Evolutionary conservation across 2,888 invertebrate species (phyloP), one percentile per base, ranked within the genome.

Genomic region (Campoletis raptor): DNA sequence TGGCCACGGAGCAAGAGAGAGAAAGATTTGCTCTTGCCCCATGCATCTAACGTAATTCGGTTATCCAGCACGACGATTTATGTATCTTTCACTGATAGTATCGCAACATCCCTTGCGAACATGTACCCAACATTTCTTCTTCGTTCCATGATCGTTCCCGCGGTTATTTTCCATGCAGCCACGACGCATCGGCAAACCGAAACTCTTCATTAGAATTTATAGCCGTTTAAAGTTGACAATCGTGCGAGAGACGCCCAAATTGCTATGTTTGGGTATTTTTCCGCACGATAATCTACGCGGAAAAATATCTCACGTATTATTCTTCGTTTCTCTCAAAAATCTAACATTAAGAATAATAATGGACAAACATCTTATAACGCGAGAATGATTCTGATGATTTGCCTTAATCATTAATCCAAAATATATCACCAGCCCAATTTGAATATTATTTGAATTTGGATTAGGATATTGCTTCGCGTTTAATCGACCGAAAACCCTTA

Each of bases 51-150:
- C 90, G 90, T 94, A 94, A 94, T 94, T 93, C 92, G 92, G 93
- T 94, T 94, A 94, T 90, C 88, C 83, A 57, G 90, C 92, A 93
- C n/a, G n/a, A n/a, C n/a, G 94, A 94, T 94, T 94, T 94, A 94
- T 94, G 30, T 30, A 92, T 91, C 91, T 88, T 91, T 88, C 86
- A 83, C 89, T 40, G 72, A 72, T 83, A 77, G 52, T 66, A 72
- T 77, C 86, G 66, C 82, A 74, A 64, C 42, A 70, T 80, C 66
- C 74, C 57, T 37, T 40, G 36, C 64, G 74, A 76, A 69, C n/a
- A n/a, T 84, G 15, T 4, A 76, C 66, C 52, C 0, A 57, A 37
- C 42, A 57, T 73, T 76, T 80, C 83, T 80, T 80, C 79, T 77
- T 74, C 72, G n/a, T n/a, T n/a, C n/a, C n/a, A n/a, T n/a, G n/a